Conservation (phyloP, 2,888 invertebrate genomes). For the Synergus japonicus region DNA sequence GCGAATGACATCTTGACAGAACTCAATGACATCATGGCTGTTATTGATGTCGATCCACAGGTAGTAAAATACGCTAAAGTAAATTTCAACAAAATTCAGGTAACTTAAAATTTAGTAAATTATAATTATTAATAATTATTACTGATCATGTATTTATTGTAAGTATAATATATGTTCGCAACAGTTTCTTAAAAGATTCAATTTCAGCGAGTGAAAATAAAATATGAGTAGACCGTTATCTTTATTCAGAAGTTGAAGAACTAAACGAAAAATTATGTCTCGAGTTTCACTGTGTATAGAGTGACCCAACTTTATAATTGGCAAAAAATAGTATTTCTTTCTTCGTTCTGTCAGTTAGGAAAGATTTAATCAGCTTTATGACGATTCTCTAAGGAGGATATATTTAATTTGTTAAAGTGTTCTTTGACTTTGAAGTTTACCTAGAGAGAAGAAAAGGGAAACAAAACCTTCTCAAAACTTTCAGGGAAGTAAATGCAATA, state of each 20-base stretch:
- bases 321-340: background rate
- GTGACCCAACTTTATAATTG: background rate
- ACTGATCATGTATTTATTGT: too few relatives aligned
- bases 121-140: too few relatives aligned
- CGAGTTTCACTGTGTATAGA: background rate
- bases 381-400: background rate
- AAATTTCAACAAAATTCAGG: background rate
- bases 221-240: background rate
- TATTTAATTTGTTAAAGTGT: background rate
- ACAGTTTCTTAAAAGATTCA: background rate
- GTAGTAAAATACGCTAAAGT: conserved; percentile 50
- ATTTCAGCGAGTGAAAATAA: too few relatives aligned
- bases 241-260: background rate
- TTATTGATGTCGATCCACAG: conserved; percentile 69
- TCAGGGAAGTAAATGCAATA: background rate
- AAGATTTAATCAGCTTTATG: background rate
- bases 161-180: background rate
- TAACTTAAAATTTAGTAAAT: too few relatives aligned
- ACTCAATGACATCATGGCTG: conserved; percentile 68
- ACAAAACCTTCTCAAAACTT: background rate
- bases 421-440: background rate
- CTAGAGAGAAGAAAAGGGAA: background rate
- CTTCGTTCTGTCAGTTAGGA: background rate
- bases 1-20: conserved; percentile 74
- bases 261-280: background rate